Evolutionary conservation across 1,140 invertebrate genomes (phyloP).

Genomic region (Scylla paramamosain): DNA sequence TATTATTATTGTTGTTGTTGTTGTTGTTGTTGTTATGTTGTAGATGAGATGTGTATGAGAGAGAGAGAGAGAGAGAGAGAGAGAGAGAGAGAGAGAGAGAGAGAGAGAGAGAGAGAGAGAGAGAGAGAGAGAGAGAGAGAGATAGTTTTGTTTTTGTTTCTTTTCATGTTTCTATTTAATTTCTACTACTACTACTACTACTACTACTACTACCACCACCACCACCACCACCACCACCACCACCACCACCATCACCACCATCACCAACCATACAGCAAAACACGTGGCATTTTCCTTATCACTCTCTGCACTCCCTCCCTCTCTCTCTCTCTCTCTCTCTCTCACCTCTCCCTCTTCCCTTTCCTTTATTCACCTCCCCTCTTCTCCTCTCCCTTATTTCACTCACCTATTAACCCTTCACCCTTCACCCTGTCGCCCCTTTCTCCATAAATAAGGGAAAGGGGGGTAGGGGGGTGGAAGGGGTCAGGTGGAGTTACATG

Average conservation of each 20-base stretch:
- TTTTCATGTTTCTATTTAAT: too few relatives aligned
- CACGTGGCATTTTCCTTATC: too few relatives aligned
- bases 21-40: too few relatives aligned
- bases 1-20: too few relatives aligned
- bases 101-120: conserved; percentile 36
- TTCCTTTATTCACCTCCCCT: not conserved
- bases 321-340: too few relatives aligned
- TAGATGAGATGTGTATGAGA: conserved; percentile 19
- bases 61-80: conserved; percentile 34
- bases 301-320: too few relatives aligned
- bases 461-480: too few relatives aligned
- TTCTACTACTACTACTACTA: too few relatives aligned
- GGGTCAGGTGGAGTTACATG: too few relatives aligned
- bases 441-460: too few relatives aligned
- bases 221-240: not conserved
- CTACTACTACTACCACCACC: not conserved
- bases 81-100: too few relatives aligned
- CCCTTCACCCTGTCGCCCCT: not conserved
- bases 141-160: not conserved
- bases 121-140: conserved; percentile 2
- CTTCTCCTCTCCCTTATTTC: not conserved
- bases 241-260: not conserved
- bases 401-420: not conserved
- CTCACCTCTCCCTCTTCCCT: not conserved
- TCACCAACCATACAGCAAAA: too few relatives aligned